Conservation (phyloP, 2,797 vertebrate species). For the Sarcoramphus papa region DNA sequence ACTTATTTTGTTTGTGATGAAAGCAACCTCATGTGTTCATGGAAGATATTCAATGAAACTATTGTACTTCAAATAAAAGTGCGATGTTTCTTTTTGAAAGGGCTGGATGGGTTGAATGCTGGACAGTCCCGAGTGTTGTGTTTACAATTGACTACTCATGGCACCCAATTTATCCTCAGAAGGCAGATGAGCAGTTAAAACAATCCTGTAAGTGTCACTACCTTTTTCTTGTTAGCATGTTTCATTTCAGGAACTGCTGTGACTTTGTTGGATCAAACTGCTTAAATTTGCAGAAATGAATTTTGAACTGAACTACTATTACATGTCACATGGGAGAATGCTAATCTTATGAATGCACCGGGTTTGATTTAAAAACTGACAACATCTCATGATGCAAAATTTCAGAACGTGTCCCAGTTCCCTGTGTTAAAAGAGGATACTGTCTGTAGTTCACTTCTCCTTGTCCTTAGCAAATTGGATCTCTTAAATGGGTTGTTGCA, state of each 20-base stretch:
- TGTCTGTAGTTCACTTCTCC: neutral
- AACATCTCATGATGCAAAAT: neutral
- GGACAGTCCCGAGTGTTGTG: slow-evolving; percentile 93
- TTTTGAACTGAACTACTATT: neutral
- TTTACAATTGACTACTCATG: slow-evolving; percentile 96
- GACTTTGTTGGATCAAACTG: neutral
- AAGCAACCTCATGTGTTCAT: neutral
- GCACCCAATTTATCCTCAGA: slow-evolving; percentile 98
- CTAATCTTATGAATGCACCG: neutral
- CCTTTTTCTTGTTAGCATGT: neutral
- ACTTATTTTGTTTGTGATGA: neutral
- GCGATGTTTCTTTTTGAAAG: slow-evolving; percentile 65
- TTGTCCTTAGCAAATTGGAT: neutral
- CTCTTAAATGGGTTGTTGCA: neutral
- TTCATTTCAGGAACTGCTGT: neutral
- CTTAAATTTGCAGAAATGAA: neutral
- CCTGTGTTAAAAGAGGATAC: neutral
- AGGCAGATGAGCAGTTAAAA: slow-evolving; percentile 93
- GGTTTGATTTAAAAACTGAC: neutral
- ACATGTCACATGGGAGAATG: neutral
- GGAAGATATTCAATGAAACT: neutral
- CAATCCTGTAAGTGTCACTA: slow-evolving; percentile 85
- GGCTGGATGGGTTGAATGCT: slow-evolving; percentile 96
- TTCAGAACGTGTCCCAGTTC: neutral
- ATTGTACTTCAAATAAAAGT: neutral